Evolutionary conservation across 2,888 invertebrate species (phyloP).

Genomic region (Norana najaformis): DNA sequence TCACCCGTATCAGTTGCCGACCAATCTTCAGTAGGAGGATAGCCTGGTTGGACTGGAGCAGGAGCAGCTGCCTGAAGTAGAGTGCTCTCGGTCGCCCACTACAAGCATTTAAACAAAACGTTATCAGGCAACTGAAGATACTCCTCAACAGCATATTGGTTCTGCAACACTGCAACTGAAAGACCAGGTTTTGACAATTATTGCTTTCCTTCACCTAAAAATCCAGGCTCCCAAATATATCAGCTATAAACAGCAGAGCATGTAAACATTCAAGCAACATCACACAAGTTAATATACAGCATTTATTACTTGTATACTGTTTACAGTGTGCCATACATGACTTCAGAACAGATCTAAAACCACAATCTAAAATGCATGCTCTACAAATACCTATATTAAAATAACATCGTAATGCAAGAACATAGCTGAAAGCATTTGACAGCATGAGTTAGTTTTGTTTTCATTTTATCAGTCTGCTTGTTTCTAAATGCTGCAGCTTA

Average conservation of each 20-base stretch:
- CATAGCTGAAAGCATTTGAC: neutral
- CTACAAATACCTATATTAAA: neutral
- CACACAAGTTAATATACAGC: too few relatives aligned
- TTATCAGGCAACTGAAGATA: neutral
- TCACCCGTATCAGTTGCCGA: constrained; percentile 39
- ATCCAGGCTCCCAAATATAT: neutral
- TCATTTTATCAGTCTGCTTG: too few relatives aligned
- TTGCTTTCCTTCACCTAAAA: too few relatives aligned
- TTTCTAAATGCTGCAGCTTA: neutral
- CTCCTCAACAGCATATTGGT: neutral
- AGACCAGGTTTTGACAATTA: too few relatives aligned
- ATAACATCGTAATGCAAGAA: too few relatives aligned
- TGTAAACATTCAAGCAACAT: neutral
- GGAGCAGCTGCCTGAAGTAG: constrained; percentile 40
- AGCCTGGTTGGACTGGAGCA: constrained; percentile 26
- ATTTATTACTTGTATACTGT: too few relatives aligned
- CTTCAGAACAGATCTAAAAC: neutral
- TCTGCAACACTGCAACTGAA: neutral
- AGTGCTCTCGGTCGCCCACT: constrained; percentile 52
- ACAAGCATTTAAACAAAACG: constrained; percentile 26
- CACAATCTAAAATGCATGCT: neutral
- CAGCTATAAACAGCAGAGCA: neutral
- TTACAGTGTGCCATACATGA: neutral
- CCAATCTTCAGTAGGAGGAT: constrained; percentile 36
- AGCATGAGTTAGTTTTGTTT: neutral